Evolutionary conservation across 2,888 invertebrate species (phyloP), one percentile per base, ranked within the genome.

Genomic region (Tachystola acroxantha): DNA sequence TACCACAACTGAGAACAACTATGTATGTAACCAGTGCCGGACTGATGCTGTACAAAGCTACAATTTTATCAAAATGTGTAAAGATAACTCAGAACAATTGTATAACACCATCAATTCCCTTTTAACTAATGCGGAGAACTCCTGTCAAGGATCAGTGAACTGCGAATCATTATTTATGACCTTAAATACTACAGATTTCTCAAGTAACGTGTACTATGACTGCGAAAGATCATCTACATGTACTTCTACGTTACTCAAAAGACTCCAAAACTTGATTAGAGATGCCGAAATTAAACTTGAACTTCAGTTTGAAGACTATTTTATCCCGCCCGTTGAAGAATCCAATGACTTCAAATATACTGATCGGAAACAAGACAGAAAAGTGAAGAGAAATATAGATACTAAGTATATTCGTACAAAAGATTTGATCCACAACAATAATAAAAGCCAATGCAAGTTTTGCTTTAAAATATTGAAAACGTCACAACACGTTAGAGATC

Each of bases 381-480:
- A 16, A 16, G 16, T 16, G 16, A 16, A 16, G 16, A 6, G n/a
- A n/a, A n/a, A n/a, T n/a, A n/a, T n/a, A n/a, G 16, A 16, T 16
- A 16, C 16, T 16, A 16, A 16, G 3, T 6, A 4, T 4, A 16
- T 16, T 16, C 16, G 6, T 16, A 37, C 10, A 7, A 32, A 11
- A 19, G 27, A 33, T 10, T 28, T 37, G 29, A 37, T 10, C 16
- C 7, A n/a, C 10, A 16, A 14, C 2, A 11, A 24, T 7, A 6
- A 29, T 12, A 29, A 22, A 12, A 32, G 25, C n/a, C 40, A 42
- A 27, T 50, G 50, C 28, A 37, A 32, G 7, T 10, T 1, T 3
- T 51, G 51, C 26, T 27, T 34, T 1, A 46, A 46, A 40, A 27
- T 10, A 2, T 49, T 40, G 24, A 19, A 30, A 13, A 32, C 31